Base-by-base conservation (phyloP, 2,113 vertebrate genomes). In the Callospermophilus lateralis region DNA sequence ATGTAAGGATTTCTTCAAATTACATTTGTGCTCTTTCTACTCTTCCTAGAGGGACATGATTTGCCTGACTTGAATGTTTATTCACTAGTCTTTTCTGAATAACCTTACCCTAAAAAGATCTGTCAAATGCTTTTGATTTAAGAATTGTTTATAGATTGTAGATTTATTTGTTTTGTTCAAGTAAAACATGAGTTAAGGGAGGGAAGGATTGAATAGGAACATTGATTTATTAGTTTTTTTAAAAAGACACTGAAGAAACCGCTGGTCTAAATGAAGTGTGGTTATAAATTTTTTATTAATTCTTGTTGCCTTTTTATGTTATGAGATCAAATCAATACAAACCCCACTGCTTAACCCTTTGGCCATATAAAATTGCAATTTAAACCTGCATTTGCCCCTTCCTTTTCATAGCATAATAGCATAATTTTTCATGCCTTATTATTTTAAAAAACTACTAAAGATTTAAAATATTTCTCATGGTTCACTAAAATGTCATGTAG, bases 1-100 rank as follows among this genome's bases (percentile, higher is more conserved):
- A 99, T 42, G 99, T 99, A 99, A 99, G 99, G 88, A 94, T 98
- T 98, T 98, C 98, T 98, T 90, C 80, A 93, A 73, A 98, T 97
- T 26, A 42, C 97, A 97, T 98, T 98, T 98, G 32, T 98, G 96
- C 98, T 98, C 96, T 98, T 98, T 98, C 92, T 98, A 19, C 78
- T 97, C 94, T 98, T 98, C 97, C 94, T 51, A 84, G 37, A 96
- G 94, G 72, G 83, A 74, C 3, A 79, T 96, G 72, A 97, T 95
- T 96, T 97, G 92, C 51, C 91, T 73, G 84, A 97, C 97, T 98
- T 98, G 94, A 97, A 97, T 98, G 97, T 98, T 98, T 98, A 98
- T 98, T 98, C 97, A 90, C 93, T 97, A 96, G 93, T 98, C 89
- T 96, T 98, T 96, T 97, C 93, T 68, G 97, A 97, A 95, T 94